phyloP scores from a whole-genome alignment of 1,140 invertebrate species.

The Drosophila sechellia region DNA sequence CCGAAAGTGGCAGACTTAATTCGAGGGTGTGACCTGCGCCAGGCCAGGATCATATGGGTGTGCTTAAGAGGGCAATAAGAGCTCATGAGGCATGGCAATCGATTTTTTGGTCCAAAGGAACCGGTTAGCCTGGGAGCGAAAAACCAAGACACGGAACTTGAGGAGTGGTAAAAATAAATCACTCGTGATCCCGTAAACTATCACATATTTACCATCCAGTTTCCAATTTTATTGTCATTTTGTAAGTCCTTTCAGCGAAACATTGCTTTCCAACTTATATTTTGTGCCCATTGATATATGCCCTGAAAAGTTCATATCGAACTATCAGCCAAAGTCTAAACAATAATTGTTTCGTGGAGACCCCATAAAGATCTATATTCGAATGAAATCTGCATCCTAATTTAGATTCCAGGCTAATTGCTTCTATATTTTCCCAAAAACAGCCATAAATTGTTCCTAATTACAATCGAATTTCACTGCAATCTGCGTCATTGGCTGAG shows the following conservation, averaged over 20 bases:
- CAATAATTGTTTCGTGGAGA: slow-evolving; percentile 21
- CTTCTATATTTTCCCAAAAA: slow-evolving; percentile 49
- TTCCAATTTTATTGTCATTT: no score
- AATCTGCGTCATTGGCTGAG: slow-evolving; percentile 62
- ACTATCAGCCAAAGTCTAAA: neutral
- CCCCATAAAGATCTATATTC: slow-evolving; percentile 24
- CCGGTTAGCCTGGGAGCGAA: slow-evolving; percentile 6
- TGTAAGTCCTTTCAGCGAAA: no score
- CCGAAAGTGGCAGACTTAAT: slow-evolving; percentile 74
- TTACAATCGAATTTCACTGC: slow-evolving; percentile 44
- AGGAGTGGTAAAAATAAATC: slow-evolving; percentile 1
- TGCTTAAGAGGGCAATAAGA: slow-evolving; percentile 55
- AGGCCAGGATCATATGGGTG: slow-evolving; percentile 57
- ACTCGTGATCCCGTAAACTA: slow-evolving; percentile 1
- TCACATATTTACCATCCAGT: neutral
- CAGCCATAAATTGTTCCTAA: slow-evolving; percentile 48
- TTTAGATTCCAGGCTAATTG: slow-evolving; percentile 49
- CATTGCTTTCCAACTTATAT: no score
- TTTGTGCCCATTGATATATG: neutral
- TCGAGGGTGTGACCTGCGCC: slow-evolving; percentile 72
- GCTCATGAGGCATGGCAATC: slow-evolving; percentile 40
- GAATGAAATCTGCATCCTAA: slow-evolving; percentile 22
- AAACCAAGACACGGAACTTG: neutral
- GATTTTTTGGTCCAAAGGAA: slow-evolving; percentile 30
- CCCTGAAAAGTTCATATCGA: neutral